Base-by-base conservation (phyloP, 2,888 invertebrate genomes). In the Drosophila mulleri region DNA sequence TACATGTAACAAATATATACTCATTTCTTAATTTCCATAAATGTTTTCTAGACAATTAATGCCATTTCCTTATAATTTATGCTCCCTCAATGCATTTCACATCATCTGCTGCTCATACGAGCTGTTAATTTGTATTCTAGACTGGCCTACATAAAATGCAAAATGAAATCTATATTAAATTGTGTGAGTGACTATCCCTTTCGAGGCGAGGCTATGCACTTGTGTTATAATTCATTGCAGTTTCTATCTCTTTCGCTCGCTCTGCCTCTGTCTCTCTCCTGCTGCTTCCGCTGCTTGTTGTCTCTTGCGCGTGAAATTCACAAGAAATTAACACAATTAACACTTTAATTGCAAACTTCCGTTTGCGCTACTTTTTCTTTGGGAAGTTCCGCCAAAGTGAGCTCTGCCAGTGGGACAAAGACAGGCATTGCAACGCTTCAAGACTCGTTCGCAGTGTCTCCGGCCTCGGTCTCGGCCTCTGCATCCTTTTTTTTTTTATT, bases 271-370 rank as follows among this genome's bases (percentile, higher is more conserved):
- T 53, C 23, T 39, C 37, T 64, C 37, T 35, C 6, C 11, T 47
- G 52, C 45, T 58, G 32, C 66, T 47, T 39, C 52, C 37, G 37
- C 11, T 48, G 53, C 56, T 58, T 60, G 72, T 68, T 75, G 70
- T 59, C 52, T 53, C 20, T 48, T 52, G 67, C 64, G 72, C 72
- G 65, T 76, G 74, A 82, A 84, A 87, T 76, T 86, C 83, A 60
- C 78, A 86, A 74, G 80, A 88, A 86, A 88, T 87, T 88, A 82
- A 86, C 88, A 88, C 86, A 87, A 88, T 88, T 86, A 86, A 86
- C 88, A 88, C 83, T 86, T 88, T 87, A 87, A 87, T 87, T 87
- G 84, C 86, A 50, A 83, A 86, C 88, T 87, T 88, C 86, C 86
- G 88, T 71, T 82, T 82, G 82, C 79, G 57, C 83, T 67, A 83